Evolutionary conservation across 2,113 vertebrate species (phyloP).

Genomic region (Forbesichthys papilliferus): DNA sequence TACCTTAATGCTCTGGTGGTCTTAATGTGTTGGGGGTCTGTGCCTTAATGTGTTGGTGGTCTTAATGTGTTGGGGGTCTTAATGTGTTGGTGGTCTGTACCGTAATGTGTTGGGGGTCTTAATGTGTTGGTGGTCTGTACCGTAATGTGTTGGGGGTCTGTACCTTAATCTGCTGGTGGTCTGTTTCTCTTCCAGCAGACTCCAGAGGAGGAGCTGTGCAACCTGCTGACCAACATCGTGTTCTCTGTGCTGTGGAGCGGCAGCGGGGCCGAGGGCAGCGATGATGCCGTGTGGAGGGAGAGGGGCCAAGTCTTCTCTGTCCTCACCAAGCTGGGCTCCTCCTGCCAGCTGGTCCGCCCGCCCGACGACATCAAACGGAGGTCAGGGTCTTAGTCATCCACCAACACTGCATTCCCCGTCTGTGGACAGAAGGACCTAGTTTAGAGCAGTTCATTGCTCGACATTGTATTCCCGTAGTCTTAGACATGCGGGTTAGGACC

Average conservation of each 20-base stretch:
- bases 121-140: neutral
- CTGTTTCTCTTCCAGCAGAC: conserved; percentile 78
- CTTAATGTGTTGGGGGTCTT: no score
- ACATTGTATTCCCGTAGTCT: neutral
- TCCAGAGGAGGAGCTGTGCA: conserved; percentile 94
- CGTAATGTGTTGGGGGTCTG: neutral
- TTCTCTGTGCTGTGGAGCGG: conserved; percentile 93
- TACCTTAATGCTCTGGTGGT: no score
- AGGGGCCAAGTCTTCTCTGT: conserved; percentile 95
- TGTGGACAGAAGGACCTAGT: neutral
- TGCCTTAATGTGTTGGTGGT: no score
- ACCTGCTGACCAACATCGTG: conserved; percentile 93
- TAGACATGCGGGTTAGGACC: no score
- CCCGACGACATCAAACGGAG: conserved; percentile 95
- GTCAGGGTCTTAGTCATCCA: conserved; percentile 56
- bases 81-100: no score
- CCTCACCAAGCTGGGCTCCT: conserved; percentile 92
- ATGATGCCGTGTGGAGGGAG: conserved; percentile 87
- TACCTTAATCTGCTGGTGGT: neutral
- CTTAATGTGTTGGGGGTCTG: no score
- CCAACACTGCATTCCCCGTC: neutral
- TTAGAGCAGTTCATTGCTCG: neutral
- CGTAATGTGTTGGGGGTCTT: no score
- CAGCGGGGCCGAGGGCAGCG: conserved; percentile 83
- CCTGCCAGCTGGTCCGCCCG: conserved; percentile 87